Evolutionary conservation across 2,113 vertebrate genomes (phyloP), one percentile per base, ranked within the genome.

Genomic region (Corythaixoides concolor): DNA sequence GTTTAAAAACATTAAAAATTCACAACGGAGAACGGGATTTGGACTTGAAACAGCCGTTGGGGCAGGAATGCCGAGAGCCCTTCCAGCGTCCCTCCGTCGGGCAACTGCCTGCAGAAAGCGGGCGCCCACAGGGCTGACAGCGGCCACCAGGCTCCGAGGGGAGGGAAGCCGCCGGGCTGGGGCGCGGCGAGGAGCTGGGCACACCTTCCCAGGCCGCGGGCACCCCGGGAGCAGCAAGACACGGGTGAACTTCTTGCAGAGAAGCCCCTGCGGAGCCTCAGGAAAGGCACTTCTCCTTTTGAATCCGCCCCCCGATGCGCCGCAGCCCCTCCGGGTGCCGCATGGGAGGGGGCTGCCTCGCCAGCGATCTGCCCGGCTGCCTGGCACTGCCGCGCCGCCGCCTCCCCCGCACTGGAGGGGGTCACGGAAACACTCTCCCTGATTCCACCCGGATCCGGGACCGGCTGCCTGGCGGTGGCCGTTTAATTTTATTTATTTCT

Each of bases 401-500:
- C 45, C 88, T 93, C 87, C 89, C 87, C 88, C 95, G 97, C 37
- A 14, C 94, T 22, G 58, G 56, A 86, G 68, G 55, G 41, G 88
- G 76, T 88, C 68, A 64, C 80, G 1, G 81, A 53, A 97, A 64
- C 82, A 91, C 92, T 94, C 94, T 95, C 89, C 82, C 97, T 93
- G 96, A 95, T 97, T 97, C 93, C 95, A 91, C 93, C 77, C 18
- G 97, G 85, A 94, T 82, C 53, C 12, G 12, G 78, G 87, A 41
- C 84, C 47, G 87, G 79, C 55, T 70, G 91, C 85, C 92, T 93
- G 90, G 95, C 9, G 66, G 93, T 83, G 77, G 94, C 93, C 2
- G 78, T 86, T 97, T 96, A 97, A 97, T 98, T 97, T 97, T 97
- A 96, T 97, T 97, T 97, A 92, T 97, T 97, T 97, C 94, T 95